A percentile compares a stretch with the other conserved stretches of the same genome.
Evolutionary conservation across 2,113 vertebrate genomes (phyloP).

Genomic region (Trachemys scripta): DNA sequence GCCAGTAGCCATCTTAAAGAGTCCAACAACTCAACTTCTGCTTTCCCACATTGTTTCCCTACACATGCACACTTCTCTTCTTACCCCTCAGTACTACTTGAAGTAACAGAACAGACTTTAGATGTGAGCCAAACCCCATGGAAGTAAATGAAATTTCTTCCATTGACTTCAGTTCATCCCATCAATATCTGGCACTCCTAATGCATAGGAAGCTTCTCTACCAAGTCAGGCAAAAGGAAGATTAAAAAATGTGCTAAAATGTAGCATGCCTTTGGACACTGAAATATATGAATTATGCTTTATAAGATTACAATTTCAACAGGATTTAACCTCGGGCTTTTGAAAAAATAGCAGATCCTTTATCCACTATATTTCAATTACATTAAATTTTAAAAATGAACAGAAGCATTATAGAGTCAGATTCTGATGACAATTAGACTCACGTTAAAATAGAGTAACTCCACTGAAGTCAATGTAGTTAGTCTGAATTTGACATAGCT

Average conservation of each 20-base stretch:
- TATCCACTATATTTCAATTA: neutral
- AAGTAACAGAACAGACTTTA: neutral
- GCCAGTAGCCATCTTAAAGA: neutral
- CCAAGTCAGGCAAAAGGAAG: neutral
- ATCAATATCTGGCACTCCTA: neutral
- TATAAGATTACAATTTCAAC: neutral
- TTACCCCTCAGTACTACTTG: neutral
- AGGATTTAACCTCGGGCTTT: neutral
- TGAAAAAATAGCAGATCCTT: neutral
- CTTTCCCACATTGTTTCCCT: neutral
- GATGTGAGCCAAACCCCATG: neutral
- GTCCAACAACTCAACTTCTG: fast-evolving
- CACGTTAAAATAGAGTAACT: neutral
- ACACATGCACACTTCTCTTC: neutral
- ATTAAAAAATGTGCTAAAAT: neutral
- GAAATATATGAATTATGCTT: neutral
- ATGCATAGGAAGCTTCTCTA: neutral
- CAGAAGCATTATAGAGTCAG: neutral
- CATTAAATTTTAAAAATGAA: neutral
- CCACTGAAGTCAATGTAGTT: neutral
- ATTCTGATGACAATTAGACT: neutral
- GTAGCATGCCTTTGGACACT: fast-evolving
- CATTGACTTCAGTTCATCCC: neutral
- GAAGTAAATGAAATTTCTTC: neutral
- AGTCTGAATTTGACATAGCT: neutral